Percentiles rank a stretch among this genome's conserved stretches.
phyloP scores from a whole-genome alignment of 2,797 vertebrate species.

The Enteromius viviparus region DNA sequence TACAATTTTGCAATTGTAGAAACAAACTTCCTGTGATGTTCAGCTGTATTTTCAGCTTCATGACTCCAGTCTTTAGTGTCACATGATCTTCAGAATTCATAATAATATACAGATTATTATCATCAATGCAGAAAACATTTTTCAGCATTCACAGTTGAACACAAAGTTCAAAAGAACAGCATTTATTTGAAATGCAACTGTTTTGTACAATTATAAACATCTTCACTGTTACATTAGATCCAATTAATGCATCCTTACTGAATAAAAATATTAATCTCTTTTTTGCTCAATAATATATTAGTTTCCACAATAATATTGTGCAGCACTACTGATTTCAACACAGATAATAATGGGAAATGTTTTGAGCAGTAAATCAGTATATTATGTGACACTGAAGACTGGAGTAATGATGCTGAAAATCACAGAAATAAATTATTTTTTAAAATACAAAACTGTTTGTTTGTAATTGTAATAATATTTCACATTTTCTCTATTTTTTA shows the following conservation, averaged over 20 bases:
- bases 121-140: neutral
- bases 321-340: neutral
- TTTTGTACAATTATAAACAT: neutral
- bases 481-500: neutral
- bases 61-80: neutral
- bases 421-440: neutral
- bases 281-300: neutral
- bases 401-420: neutral
- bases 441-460: accelerated
- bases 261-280: neutral
- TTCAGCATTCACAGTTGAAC: neutral
- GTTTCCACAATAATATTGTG: neutral
- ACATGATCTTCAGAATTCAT: neutral
- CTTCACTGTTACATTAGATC: neutral
- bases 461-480: neutral
- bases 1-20: neutral
- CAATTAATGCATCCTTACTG: neutral
- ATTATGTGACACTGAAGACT: neutral
- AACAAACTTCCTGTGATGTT: neutral
- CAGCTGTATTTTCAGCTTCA: neutral
- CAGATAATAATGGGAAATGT: neutral
- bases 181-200: neutral
- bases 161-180: neutral
- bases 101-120: neutral
- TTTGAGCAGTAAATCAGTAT: neutral